Evolutionary conservation across 2,888 invertebrate species (phyloP).

Genomic region (Lasioglossum morio): DNA sequence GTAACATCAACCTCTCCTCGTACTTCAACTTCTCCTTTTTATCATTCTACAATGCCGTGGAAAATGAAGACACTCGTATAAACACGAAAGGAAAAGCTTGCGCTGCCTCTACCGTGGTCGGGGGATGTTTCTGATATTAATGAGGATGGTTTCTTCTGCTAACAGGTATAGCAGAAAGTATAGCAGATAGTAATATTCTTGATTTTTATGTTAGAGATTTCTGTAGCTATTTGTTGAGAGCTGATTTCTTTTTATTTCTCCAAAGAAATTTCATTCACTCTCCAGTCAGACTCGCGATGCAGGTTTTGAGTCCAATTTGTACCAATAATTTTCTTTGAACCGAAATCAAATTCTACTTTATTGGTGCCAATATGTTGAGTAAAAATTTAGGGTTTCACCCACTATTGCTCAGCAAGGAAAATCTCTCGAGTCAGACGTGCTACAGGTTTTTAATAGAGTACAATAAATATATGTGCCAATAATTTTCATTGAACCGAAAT

Average conservation of each 20-base stretch:
- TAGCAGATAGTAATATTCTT: background rate
- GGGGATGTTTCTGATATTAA: background rate
- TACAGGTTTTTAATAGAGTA: no score
- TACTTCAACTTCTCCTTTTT: background rate
- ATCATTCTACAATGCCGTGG: background rate
- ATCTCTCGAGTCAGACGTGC: no score
- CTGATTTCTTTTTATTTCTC: background rate
- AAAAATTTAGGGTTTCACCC: no score
- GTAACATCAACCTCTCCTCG: background rate
- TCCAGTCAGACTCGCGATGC: no score
- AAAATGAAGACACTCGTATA: conserved; percentile 12
- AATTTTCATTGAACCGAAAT: no score
- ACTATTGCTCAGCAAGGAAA: no score
- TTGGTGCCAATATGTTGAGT: no score
- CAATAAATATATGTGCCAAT: no score
- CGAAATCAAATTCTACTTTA: no score
- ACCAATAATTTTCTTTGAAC: no score
- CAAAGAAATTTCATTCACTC: background rate
- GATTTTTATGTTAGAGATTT: background rate
- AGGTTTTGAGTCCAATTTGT: no score
- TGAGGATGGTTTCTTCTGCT: background rate
- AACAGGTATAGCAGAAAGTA: background rate
- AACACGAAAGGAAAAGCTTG: background rate
- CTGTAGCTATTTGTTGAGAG: no score
- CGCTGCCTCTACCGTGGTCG: background rate